Base-by-base conservation (phyloP, 2,797 vertebrate species). In the Tapirus indicus region DNA sequence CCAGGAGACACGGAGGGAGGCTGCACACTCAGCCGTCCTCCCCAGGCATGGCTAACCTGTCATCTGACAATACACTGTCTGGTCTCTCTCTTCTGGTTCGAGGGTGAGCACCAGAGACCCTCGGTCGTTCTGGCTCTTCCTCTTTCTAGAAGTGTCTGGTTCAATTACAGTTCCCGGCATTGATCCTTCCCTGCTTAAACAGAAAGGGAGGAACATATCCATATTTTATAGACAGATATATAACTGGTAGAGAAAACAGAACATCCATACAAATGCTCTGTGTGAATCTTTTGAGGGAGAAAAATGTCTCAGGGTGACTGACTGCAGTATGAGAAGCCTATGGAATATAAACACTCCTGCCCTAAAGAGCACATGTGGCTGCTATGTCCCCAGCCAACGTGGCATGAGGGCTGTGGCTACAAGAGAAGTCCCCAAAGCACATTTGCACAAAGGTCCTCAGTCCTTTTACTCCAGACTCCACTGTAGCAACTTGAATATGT, bases 211-310 rank as follows among this genome's bases (percentile, higher is more conserved):
- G 82, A 94, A 25, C 6, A 16, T 49, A 58, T 80, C 72, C 94
- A 68, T 72, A 69, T 82, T 94, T 92, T 60, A 92, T 49, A 54
- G 77, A 47, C 25, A 92, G 25, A n/a, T 83, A 60, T 35, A 75
- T 75, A 95, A 83, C 13, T 89, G 86, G 85, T 54, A 74, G 52
- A 52, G 54, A 95, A 97, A 89, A 58, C 27, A 92, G 56, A 87
- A 82, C 68, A 94, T 27, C n/a, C 20, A 25, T 54, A 21, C 41
- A 52, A 87, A 58, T 86, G 62, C 21, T 77, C 13, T 14, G 7
- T 72, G 27, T 27, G 16, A 35, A 8, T 86, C 72, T 89, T 90
- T 71, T 6, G 0, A 44, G 38, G 27, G 25, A 74, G 23, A 83
- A 74, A 60, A 88, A n/a, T 49, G 17, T 91, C 85, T 83, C 3